These are phyloP conservation scores for Ditula angustiorana DNA, from an alignment of 2,888 invertebrate genomes.

Conservation along the genomic window DNA sequence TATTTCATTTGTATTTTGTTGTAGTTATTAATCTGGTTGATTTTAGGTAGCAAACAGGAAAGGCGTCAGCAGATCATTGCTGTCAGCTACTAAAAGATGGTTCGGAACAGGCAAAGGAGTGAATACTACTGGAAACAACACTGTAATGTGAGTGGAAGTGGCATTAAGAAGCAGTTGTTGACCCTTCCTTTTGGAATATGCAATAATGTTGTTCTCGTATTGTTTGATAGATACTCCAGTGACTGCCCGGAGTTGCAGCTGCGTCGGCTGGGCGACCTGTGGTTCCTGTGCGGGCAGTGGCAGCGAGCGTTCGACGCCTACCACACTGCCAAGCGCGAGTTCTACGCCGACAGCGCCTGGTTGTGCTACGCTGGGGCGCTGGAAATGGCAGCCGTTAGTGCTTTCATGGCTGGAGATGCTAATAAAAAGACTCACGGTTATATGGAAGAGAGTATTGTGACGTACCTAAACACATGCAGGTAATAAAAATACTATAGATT, in stretches of 20 bases:
- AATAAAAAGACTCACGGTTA: slow-evolving; percentile 93
- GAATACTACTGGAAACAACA: slow-evolving; percentile 89
- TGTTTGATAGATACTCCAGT: slow-evolving; percentile 88
- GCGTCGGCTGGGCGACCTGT: slow-evolving; percentile 96
- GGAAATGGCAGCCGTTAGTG: slow-evolving; percentile 97
- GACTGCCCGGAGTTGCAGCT: slow-evolving; percentile 97
- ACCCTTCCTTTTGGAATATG: neutral
- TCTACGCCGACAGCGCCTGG: slow-evolving; percentile 98
- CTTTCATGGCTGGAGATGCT: slow-evolving; percentile 94
- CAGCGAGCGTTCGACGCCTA: slow-evolving; percentile 96
- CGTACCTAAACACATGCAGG: slow-evolving; percentile 96
- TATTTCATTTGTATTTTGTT: slow-evolving; percentile 27
- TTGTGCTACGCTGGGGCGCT: slow-evolving; percentile 98
- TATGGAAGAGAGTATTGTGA: slow-evolving; percentile 97
- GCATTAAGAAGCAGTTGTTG: neutral
- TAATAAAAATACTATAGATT: slow-evolving; percentile 60
- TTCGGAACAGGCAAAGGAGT: slow-evolving; percentile 96
- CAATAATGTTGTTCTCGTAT: neutral
- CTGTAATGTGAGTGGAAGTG: slow-evolving; percentile 90
- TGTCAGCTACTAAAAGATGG: slow-evolving; percentile 98
- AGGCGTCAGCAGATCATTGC: slow-evolving; percentile 95
- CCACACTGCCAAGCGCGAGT: slow-evolving; percentile 98
- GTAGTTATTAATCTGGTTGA: neutral
- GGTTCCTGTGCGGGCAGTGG: slow-evolving; percentile 98
- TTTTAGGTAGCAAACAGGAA: slow-evolving; percentile 92